These are phyloP conservation scores for Bradysia coprophila DNA, from an alignment of 1,140 invertebrate species.

Conservation along the genomic window DNA sequence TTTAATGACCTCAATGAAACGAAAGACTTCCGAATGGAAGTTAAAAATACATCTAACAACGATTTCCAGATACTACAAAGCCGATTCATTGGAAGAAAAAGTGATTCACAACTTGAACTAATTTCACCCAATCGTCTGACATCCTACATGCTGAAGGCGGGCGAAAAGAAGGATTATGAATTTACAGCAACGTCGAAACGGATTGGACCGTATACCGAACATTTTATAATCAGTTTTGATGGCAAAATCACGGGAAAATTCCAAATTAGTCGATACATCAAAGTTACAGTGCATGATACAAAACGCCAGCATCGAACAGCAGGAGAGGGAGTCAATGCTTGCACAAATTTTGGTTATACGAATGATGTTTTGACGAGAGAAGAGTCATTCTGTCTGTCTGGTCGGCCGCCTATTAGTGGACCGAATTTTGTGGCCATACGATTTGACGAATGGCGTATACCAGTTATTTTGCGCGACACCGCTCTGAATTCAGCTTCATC, in stretches of 20 bases:
- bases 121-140: slow-evolving; percentile 10
- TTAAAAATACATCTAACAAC: slow-evolving; percentile 21
- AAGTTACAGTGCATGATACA: slow-evolving; percentile 25
- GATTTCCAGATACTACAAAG: slow-evolving; percentile 13
- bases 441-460: no score
- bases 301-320: slow-evolving; percentile 6
- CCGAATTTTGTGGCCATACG: slow-evolving; percentile 16
- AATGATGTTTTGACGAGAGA: no score
- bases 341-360: slow-evolving; percentile 10
- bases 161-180: slow-evolving; percentile 15
- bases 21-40: slow-evolving; percentile 11
- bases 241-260: slow-evolving; percentile 27
- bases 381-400: slow-evolving; percentile 32
- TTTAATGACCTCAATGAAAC: slow-evolving; percentile 21
- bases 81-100: slow-evolving; percentile 14
- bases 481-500: no score
- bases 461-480: no score
- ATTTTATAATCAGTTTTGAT: slow-evolving; percentile 34
- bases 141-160: slow-evolving; percentile 14
- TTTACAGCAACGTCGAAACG: slow-evolving; percentile 30
- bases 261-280: slow-evolving; percentile 32
- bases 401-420: slow-evolving; percentile 30
- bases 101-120: slow-evolving; percentile 22
- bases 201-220: slow-evolving; percentile 35
- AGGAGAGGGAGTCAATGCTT: slow-evolving; percentile 3